Evolutionary conservation across 2,888 invertebrate genomes (phyloP).

Genomic region (Diadromus collaris): DNA sequence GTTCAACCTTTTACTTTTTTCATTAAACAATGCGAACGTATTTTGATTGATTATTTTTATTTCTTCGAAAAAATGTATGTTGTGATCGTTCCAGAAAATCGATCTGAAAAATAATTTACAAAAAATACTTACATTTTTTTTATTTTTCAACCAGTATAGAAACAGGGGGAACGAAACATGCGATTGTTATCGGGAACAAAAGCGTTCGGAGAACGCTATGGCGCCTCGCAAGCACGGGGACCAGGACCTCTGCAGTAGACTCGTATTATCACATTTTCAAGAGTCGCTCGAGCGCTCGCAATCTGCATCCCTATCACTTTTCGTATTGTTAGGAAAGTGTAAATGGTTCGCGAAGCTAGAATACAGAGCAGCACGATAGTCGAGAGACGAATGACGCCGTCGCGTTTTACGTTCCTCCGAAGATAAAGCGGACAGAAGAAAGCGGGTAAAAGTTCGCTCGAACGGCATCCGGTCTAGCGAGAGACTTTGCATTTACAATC

Average conservation of each 20-base stretch:
- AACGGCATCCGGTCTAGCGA: neutral
- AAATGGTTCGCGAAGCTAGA: constrained; percentile 31
- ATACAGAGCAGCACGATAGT: neutral
- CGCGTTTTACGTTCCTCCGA: neutral
- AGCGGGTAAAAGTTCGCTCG: neutral
- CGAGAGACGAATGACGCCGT: constrained; percentile 3
- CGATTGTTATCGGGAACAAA: constrained; percentile 40
- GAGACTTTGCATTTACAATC: neutral
- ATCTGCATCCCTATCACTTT: constrained; percentile 39
- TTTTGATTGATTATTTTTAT: too few relatives aligned
- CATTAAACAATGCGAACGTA: too few relatives aligned
- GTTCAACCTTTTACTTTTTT: too few relatives aligned
- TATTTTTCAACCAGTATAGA: neutral
- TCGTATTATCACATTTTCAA: constrained; percentile 48
- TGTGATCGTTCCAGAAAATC: too few relatives aligned
- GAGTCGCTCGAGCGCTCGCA: constrained; percentile 24
- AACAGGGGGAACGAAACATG: constrained; percentile 19
- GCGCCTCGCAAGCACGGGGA: constrained; percentile 7
- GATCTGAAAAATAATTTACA: neutral
- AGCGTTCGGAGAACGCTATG: constrained; percentile 21
- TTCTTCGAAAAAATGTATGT: too few relatives aligned
- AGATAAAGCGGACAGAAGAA: neutral
- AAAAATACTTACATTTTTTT: too few relatives aligned
- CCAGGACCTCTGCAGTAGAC: constrained; percentile 35
- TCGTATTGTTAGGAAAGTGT: constrained; percentile 39